These are phyloP conservation scores for Nomada lathburiana DNA, from an alignment of 2,888 invertebrate species.

Conservation along the genomic window DNA sequence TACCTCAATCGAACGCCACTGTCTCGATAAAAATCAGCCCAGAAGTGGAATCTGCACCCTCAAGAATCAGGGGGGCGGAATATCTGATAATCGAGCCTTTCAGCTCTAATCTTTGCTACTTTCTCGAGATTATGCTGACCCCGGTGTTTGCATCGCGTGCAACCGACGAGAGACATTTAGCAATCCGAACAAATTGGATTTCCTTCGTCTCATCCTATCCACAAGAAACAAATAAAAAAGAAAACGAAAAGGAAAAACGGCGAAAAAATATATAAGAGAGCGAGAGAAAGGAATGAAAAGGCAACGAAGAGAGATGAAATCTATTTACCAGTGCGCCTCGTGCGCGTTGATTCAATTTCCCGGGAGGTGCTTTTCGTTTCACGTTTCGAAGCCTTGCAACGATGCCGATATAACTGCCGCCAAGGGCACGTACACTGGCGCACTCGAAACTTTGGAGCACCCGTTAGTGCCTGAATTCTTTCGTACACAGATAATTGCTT, in stretches of 20 bases:
- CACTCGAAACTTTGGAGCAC: too few species aligned
- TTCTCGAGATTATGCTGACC: slow-evolving; percentile 58
- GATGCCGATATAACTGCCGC: slow-evolving; percentile 56
- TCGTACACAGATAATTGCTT: background rate
- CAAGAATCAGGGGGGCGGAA: background rate
- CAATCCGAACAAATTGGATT: slow-evolving; percentile 64
- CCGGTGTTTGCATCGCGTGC: slow-evolving; percentile 56
- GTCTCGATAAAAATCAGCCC: slow-evolving; percentile 28
- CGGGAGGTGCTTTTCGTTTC: slow-evolving; percentile 63
- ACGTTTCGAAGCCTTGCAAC: slow-evolving; percentile 64
- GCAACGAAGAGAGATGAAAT: slow-evolving; percentile 47
- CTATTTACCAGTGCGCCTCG: slow-evolving; percentile 59
- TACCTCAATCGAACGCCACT: slow-evolving; percentile 25
- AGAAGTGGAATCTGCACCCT: background rate
- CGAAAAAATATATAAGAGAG: background rate
- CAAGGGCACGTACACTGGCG: background rate
- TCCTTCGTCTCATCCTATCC: slow-evolving; percentile 38
- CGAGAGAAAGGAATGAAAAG: background rate
- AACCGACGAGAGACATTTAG: slow-evolving; percentile 54
- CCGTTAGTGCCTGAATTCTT: background rate
- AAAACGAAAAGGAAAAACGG: background rate
- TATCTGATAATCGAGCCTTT: slow-evolving; percentile 58
- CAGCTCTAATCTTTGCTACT: slow-evolving; percentile 55
- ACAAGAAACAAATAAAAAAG: background rate
- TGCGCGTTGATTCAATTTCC: slow-evolving; percentile 69